Percentiles rank a stretch among this genome's conserved stretches.
These are phyloP conservation scores for Leuciscus idus DNA, from an alignment of 2,113 vertebrate species.

Conservation along the genomic window DNA sequence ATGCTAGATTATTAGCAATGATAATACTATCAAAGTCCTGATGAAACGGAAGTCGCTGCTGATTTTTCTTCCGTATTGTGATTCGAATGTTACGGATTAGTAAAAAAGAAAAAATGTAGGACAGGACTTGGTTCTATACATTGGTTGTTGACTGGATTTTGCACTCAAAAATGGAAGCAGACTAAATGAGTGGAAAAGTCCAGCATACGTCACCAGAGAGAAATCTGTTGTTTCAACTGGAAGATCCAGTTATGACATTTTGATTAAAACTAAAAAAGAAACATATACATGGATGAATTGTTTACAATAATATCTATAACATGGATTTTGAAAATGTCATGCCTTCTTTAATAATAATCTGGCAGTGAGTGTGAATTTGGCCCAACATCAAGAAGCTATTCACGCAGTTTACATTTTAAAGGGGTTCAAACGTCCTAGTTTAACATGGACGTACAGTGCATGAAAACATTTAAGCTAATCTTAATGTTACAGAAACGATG, in stretches of 20 bases:
- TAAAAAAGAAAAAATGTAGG: not conserved
- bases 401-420: not conserved
- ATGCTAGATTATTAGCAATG: not conserved
- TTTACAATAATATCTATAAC: not conserved
- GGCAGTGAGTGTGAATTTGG: not conserved
- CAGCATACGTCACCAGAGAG: not conserved
- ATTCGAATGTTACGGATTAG: not conserved
- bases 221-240: not conserved
- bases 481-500: not conserved
- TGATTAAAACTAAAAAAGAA: not conserved
- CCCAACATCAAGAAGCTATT: constrained; percentile 5
- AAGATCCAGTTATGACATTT: not conserved
- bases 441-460: not conserved
- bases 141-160: not conserved
- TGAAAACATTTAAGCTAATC: not conserved
- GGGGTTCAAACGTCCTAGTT: not conserved
- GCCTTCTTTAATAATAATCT: not conserved
- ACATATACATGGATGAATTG: not conserved
- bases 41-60: not conserved
- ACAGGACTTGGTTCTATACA: not conserved
- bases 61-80: not conserved
- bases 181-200: not conserved
- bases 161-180: too few species aligned
- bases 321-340: not conserved
- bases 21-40: not conserved